Conservation (phyloP, 2,113 vertebrate species). For the Pimephales promelas region DNA sequence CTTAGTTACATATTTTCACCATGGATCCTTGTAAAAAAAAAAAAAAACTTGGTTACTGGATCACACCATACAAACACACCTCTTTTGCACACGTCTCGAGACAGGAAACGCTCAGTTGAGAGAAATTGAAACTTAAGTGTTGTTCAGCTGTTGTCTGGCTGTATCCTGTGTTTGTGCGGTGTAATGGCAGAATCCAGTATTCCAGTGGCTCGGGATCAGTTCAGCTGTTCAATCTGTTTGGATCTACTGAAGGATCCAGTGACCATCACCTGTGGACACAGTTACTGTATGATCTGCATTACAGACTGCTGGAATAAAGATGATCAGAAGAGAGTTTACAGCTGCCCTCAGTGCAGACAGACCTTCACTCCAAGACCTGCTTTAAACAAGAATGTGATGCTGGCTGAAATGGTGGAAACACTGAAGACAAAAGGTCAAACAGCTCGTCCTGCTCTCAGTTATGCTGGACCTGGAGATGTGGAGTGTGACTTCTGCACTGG, state of each 20-base stretch:
- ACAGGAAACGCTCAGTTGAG: not conserved
- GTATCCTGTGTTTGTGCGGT: not conserved
- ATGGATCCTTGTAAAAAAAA: too few relatives aligned
- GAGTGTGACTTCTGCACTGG: conserved; percentile 2
- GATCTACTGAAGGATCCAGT: not conserved
- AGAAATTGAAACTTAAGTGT: too few relatives aligned
- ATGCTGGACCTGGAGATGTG: conserved; percentile 18
- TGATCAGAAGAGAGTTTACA: not conserved
- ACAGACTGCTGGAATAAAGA: not conserved
- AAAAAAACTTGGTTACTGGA: too few relatives aligned
- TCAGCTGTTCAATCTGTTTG: not conserved
- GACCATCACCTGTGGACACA: conserved; percentile 8
- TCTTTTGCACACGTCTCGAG: not conserved
- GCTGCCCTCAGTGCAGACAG: conserved; percentile 29
- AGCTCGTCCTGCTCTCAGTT: not conserved
- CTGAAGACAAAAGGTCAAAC: not conserved
- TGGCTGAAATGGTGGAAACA: not conserved
- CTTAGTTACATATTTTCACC: too few relatives aligned
- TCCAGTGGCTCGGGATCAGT: not conserved
- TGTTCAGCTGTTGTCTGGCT: not conserved
- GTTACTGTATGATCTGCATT: not conserved
- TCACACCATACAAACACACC: too few relatives aligned
- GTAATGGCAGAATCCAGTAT: not conserved
- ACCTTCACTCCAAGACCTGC: conserved; percentile 5
- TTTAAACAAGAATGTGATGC: not conserved